These are phyloP conservation scores for Paraplagusia blochii DNA, from an alignment of 2,113 vertebrate species.

Conservation along the genomic window DNA sequence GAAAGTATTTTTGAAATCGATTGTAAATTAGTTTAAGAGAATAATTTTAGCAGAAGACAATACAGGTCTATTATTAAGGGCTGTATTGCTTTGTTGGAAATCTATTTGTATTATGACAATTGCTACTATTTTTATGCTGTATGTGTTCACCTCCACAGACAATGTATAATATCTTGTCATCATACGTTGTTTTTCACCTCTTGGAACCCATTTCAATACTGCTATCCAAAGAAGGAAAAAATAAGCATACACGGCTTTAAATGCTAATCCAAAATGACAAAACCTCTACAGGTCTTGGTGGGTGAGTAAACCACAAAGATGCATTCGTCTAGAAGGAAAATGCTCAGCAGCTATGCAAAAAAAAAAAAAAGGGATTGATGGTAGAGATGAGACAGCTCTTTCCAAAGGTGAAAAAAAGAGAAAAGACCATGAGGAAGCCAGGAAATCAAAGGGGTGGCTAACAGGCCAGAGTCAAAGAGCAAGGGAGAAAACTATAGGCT, in stretches of 20 bases:
- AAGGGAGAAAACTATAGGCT: slow-evolving; percentile 64
- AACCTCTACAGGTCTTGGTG: slow-evolving; percentile 50
- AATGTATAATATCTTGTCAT: neutral
- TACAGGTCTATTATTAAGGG: too few relatives aligned
- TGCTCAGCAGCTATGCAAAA: slow-evolving; percentile 31
- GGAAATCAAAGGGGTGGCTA: slow-evolving; percentile 59
- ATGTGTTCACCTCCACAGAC: neutral
- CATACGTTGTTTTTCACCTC: slow-evolving; percentile 1
- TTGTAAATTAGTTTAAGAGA: too few relatives aligned
- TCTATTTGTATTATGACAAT: too few relatives aligned
- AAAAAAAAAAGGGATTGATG: slow-evolving; percentile 57
- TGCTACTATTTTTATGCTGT: neutral
- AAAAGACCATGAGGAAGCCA: slow-evolving; percentile 29
- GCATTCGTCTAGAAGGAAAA: slow-evolving; percentile 53
- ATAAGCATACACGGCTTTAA: slow-evolving; percentile 15
- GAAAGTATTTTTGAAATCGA: too few relatives aligned
- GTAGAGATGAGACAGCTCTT: slow-evolving; percentile 53
- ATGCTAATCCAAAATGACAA: slow-evolving; percentile 43
- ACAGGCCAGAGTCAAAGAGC: slow-evolving; percentile 59
- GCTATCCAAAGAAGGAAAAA: slow-evolving; percentile 46
- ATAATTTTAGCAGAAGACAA: too few relatives aligned
- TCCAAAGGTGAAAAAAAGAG: slow-evolving; percentile 22
- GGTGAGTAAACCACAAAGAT: slow-evolving; percentile 59
- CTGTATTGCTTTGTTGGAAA: too few relatives aligned
- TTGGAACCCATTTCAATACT: slow-evolving; percentile 20